phyloP scores from a whole-genome alignment of 2,797 vertebrate species.

The Periparus ater region DNA sequence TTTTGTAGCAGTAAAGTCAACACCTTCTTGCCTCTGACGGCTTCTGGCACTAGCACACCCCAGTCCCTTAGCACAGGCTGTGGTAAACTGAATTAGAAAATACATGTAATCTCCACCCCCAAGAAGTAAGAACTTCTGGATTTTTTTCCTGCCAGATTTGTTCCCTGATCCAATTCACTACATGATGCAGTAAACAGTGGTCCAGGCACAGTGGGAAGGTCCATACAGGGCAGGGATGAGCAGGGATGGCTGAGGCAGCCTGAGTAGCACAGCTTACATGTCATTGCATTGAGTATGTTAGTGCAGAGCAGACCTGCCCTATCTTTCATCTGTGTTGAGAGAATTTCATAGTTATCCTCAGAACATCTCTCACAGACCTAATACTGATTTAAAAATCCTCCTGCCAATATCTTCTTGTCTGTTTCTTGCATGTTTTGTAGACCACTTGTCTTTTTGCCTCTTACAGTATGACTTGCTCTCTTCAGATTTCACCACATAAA shows the following conservation, averaged over 20 bases:
- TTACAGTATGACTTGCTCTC: neutral
- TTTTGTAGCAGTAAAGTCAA: neutral
- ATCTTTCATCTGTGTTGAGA: neutral
- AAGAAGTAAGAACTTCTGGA: rapidly evolving
- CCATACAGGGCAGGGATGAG: neutral
- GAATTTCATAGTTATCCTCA: neutral
- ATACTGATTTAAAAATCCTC: neutral
- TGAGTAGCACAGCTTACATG: neutral
- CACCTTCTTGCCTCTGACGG: neutral
- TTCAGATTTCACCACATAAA: neutral
- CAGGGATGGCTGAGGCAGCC: neutral
- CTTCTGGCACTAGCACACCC: neutral
- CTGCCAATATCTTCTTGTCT: neutral
- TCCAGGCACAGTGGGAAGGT: neutral
- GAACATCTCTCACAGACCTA: neutral
- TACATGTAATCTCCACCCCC: neutral
- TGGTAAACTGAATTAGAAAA: neutral
- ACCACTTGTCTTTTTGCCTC: neutral
- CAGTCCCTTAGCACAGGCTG: neutral
- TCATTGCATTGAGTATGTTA: neutral
- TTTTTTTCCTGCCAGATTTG: neutral
- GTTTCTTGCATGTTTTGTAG: neutral
- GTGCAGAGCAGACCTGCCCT: neutral
- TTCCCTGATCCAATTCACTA: neutral
- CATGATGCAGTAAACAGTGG: neutral